Evolutionary conservation across 1,140 invertebrate species (phyloP), one percentile per base, ranked within the genome.

Genomic region (Nilaparvata lugens): DNA sequence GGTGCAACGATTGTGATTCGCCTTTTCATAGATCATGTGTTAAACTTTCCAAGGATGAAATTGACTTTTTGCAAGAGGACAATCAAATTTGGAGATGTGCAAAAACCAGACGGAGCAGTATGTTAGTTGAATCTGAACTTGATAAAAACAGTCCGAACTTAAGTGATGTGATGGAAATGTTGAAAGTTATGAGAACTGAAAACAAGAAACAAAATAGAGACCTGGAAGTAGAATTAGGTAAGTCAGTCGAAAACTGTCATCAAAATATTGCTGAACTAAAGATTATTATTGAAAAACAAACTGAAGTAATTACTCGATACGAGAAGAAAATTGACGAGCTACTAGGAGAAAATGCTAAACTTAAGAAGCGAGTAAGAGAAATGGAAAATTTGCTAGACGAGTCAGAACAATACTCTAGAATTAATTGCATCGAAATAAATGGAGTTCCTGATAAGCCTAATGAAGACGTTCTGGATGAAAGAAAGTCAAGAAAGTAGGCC

Each of bases 141-240:
- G 13, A 38, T 14, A 38, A 31, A 35, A 19, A 16, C 6, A 23
- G 55, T 14, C 16, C 28, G 24, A n/a, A 55, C 5, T 28, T 55
- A 5, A 9, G 21, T 21, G 9, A 55, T 23, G 31, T 60, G 14
- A 69, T 60, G 40, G 21, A 55, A n/a, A 4, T 59, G 6, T 28
- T 59, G 28, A 23, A 14, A 14, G 40, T 28, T 9, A 28, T 28
- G 4, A 28, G 28, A 28, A 9, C 28, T 3, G 28, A 28, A 52
- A 24, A 24, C 54, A 21, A 66, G 67, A 60, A 61, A 65, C 55
- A 60, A 42, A 60, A 31, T 59, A 63, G 24, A 24, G 63, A 38
- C 48, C 51, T 58, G 4, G 43, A 31, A 59, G 58, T 40, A 65
- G 35, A 60, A 52, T 45, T 14, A 57, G 24, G 62, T 52, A 21